These are phyloP conservation scores for Allolobophora icterica DNA, from an alignment of 2,888 invertebrate genomes.

Conservation along the genomic window DNA sequence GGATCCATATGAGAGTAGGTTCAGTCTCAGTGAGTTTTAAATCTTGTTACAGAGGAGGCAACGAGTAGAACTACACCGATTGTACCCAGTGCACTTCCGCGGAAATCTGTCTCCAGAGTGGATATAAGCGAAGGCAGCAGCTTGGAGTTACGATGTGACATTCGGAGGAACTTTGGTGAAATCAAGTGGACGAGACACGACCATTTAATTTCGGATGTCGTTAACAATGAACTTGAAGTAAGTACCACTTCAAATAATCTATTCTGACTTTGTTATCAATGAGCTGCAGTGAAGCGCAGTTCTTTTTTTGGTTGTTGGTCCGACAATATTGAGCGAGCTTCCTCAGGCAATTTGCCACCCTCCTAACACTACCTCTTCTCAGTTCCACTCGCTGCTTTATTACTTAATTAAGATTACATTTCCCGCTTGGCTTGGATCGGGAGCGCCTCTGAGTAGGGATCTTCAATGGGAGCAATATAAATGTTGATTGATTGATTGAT, in stretches of 20 bases:
- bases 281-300: not conserved
- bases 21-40: not conserved
- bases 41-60: not conserved
- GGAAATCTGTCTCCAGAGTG: not conserved
- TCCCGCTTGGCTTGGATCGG: too few species aligned
- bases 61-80: not conserved
- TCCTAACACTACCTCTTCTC: too few species aligned
- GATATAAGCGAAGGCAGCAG: slow-evolving; percentile 21
- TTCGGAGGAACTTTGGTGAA: not conserved
- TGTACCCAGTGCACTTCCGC: not conserved
- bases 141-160: not conserved
- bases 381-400: too few species aligned
- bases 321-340: too few species aligned
- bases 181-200: not conserved
- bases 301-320: too few species aligned
- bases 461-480: too few species aligned
- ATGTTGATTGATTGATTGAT: too few species aligned
- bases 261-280: not conserved
- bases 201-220: not conserved
- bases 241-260: not conserved
- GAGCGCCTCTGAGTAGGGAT: too few species aligned
- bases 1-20: too few species aligned
- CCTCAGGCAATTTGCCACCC: too few species aligned
- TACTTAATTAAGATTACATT: too few species aligned
- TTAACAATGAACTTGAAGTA: slow-evolving; percentile 21